A percentile compares a stretch with the other conserved stretches of the same genome.
phyloP scores from a whole-genome alignment of 2,888 invertebrate species.

The Plebejus melissa region DNA sequence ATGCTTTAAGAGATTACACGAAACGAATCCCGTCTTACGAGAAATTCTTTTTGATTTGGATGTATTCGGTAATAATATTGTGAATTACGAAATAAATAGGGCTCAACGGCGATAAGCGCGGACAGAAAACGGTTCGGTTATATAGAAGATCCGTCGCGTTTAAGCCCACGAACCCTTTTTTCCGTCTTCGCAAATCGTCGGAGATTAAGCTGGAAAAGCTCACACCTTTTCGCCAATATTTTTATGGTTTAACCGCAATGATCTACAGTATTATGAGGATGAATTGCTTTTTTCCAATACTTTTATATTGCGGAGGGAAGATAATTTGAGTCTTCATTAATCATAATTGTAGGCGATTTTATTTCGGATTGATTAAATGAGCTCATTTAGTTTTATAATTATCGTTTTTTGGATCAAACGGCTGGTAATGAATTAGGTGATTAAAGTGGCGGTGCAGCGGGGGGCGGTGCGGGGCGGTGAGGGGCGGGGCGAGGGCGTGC shows the following conservation, averaged over 20 bases:
- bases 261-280: constrained; percentile 59
- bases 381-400: constrained; percentile 2
- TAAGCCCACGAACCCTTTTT: constrained; percentile 71
- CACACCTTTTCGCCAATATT: constrained; percentile 71
- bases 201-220: constrained; percentile 69
- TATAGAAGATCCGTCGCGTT: constrained; percentile 54
- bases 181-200: constrained; percentile 74
- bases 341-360: constrained; percentile 8
- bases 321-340: constrained; percentile 28
- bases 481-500: neutral
- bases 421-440: constrained; percentile 11
- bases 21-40: constrained; percentile 37
- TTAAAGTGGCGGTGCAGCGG: constrained; percentile 10
- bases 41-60: constrained; percentile 46
- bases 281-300: constrained; percentile 53
- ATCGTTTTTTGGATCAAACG: constrained; percentile 12
- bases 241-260: constrained; percentile 64
- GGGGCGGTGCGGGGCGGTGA: neutral
- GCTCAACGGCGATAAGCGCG: constrained; percentile 57
- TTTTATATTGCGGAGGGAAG: constrained; percentile 11
- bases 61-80: constrained; percentile 53
- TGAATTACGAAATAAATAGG: constrained; percentile 63
- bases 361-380: constrained; percentile 6
- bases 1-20: constrained; percentile 35
- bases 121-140: constrained; percentile 56